Percentiles rank a stretch among this genome's conserved stretches.
Evolutionary conservation across 2,113 vertebrate species (phyloP).

Genomic region (Prionailurus bengalensis): DNA sequence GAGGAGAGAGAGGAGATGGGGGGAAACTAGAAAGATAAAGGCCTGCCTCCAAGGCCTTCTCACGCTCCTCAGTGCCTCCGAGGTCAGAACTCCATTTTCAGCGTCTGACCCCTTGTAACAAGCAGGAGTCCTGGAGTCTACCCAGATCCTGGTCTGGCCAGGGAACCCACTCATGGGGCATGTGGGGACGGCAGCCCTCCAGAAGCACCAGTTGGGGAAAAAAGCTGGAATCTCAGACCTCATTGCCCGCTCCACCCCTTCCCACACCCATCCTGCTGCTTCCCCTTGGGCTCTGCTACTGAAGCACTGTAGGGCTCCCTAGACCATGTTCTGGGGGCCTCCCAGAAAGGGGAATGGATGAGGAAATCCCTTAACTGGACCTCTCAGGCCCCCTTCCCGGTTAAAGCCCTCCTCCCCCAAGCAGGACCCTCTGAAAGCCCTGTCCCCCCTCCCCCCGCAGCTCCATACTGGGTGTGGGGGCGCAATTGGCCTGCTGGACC

Average conservation of each 20-base stretch:
- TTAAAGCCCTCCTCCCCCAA: not conserved
- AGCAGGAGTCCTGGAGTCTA: conserved; percentile 5
- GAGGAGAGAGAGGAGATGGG: not conserved
- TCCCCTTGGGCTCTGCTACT: not conserved
- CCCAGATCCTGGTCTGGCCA: not conserved
- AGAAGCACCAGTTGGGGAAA: not conserved
- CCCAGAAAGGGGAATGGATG: not conserved
- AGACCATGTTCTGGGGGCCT: not conserved
- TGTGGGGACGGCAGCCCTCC: not conserved
- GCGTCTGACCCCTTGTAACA: not conserved
- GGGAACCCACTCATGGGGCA: not conserved
- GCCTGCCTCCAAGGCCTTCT: not conserved
- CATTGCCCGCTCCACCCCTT: not conserved
- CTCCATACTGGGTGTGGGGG: conserved; percentile 90
- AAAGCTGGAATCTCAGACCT: not conserved
- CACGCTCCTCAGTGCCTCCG: not conserved
- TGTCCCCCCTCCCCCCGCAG: conserved; percentile 46
- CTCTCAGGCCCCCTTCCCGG: not conserved
- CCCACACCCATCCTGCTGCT: not conserved
- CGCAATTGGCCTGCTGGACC: conserved; percentile 89
- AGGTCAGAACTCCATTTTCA: not conserved
- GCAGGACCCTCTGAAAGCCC: not conserved
- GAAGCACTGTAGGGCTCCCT: not conserved
- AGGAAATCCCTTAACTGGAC: not conserved
- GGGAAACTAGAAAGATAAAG: not conserved